Evolutionary conservation across 2,888 invertebrate species (phyloP).

Genomic region (Norana najaformis): DNA sequence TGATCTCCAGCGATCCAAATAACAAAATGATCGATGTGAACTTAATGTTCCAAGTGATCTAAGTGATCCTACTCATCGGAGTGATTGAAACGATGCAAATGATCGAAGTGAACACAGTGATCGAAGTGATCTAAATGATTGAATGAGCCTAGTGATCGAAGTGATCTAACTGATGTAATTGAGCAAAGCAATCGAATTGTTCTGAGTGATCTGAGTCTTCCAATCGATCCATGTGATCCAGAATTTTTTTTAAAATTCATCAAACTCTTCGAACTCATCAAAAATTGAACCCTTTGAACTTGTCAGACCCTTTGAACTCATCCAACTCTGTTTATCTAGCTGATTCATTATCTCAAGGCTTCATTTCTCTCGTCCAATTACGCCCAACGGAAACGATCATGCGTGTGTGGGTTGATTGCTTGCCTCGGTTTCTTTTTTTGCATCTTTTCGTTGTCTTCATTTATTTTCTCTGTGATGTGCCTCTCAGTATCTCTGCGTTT

Average conservation of each 20-base stretch:
- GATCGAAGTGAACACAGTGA: background rate
- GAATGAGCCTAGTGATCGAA: background rate
- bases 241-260: background rate
- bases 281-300: background rate
- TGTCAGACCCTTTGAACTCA: background rate
- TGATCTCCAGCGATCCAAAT: background rate
- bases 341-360: background rate
- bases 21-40: no score
- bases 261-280: background rate
- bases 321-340: background rate
- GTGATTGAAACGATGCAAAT: background rate
- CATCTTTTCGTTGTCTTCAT: background rate
- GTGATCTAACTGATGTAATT: background rate
- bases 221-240: no score
- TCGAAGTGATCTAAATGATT: background rate
- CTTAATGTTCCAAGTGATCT: no score
- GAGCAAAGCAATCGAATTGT: background rate
- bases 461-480: background rate
- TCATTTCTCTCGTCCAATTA: background rate
- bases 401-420: background rate
- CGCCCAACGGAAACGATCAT: background rate
- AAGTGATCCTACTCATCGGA: no score
- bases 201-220: no score
- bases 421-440: background rate
- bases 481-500: slow-evolving; percentile 16